Conservation (phyloP, 2,113 vertebrate species). For the Salvator merianae region DNA sequence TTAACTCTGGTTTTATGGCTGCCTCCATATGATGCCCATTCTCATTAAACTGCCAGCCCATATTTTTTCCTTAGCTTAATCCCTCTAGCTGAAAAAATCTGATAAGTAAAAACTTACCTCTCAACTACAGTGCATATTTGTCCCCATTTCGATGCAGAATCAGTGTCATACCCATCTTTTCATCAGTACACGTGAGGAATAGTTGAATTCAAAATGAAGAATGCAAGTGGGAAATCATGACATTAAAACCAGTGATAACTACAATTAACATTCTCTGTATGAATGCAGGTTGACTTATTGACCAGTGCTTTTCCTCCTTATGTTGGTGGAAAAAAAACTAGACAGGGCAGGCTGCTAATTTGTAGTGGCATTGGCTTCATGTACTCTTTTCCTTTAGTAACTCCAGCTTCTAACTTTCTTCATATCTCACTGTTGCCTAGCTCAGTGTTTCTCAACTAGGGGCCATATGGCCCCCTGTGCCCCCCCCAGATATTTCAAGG, state of each 20-base stretch:
- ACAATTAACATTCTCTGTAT: neutral
- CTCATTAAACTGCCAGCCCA: too few relatives aligned
- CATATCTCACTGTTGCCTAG: neutral
- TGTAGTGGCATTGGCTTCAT: neutral
- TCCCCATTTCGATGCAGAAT: neutral
- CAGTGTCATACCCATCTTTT: neutral
- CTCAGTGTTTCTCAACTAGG: too few relatives aligned
- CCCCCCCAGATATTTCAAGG: too few relatives aligned
- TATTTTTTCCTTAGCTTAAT: too few relatives aligned
- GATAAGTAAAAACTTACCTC: too few relatives aligned
- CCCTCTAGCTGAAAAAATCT: too few relatives aligned
- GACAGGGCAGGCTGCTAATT: neutral
- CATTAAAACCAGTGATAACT: neutral
- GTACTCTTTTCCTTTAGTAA: neutral
- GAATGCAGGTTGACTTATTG: neutral
- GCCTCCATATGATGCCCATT: too few relatives aligned
- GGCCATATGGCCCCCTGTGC: too few relatives aligned
- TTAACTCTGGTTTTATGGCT: too few relatives aligned
- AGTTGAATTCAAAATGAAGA: neutral
- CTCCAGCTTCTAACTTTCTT: neutral
- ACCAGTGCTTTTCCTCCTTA: neutral
- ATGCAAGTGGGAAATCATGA: neutral
- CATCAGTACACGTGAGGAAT: neutral
- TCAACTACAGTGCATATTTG: too few relatives aligned
- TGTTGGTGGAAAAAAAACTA: neutral